Evolutionary conservation across 2,113 vertebrate genomes (phyloP).

Genomic region (Hiodon tergisus): DNA sequence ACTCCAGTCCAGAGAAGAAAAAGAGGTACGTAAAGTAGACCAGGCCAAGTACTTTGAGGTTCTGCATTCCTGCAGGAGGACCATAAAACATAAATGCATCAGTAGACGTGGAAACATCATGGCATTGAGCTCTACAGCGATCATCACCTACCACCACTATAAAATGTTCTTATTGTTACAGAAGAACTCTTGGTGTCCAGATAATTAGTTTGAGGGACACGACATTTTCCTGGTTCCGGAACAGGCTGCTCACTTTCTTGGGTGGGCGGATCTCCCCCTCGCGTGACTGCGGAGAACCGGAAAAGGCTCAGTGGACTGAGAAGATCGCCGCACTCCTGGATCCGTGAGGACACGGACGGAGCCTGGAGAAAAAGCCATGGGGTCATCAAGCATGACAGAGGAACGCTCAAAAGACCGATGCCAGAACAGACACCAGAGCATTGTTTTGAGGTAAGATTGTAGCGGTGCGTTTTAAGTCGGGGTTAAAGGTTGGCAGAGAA

Average conservation of each 20-base stretch:
- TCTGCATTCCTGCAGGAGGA: conserved; percentile 62
- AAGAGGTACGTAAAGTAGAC: conserved; percentile 91
- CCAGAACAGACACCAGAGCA: too few relatives aligned
- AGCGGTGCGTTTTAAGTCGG: too few relatives aligned
- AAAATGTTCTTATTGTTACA: not conserved
- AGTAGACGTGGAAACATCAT: not conserved
- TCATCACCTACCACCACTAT: too few relatives aligned
- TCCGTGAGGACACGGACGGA: conserved; percentile 58
- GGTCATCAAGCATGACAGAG: too few relatives aligned
- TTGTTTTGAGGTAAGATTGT: too few relatives aligned
- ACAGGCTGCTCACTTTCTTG: conserved; percentile 55
- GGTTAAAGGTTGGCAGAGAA: too few relatives aligned
- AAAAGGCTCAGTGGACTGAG: conserved; percentile 82
- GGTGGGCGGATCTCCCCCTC: conserved; percentile 61
- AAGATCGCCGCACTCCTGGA: conserved; percentile 65
- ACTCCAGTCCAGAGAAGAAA: conserved; percentile 93
- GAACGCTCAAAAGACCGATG: too few relatives aligned
- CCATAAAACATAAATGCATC: not conserved
- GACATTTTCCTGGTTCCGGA: not conserved
- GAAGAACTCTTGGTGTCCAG: not conserved
- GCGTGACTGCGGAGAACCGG: conserved; percentile 75
- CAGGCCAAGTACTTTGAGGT: conserved; percentile 74
- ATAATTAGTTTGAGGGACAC: too few relatives aligned
- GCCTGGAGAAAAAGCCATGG: conserved; percentile 49
- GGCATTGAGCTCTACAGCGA: too few relatives aligned